These are phyloP conservation scores for Melikaiella ostensackeni DNA, from an alignment of 2,888 invertebrate species.

Conservation along the genomic window DNA sequence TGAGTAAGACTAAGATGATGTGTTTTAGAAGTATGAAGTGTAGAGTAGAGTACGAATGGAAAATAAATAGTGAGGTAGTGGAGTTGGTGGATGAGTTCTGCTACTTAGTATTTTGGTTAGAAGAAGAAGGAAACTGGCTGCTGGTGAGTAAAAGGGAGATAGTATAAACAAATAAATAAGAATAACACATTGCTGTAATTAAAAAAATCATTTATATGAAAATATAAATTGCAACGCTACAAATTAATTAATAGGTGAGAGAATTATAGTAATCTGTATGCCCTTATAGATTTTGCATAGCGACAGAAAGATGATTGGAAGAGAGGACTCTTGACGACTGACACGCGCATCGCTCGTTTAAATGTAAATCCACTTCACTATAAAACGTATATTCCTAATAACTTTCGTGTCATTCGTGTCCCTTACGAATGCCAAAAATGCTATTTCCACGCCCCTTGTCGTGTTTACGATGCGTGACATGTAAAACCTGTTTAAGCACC, in stretches of 20 bases:
- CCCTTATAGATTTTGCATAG: background rate
- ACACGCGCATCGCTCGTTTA: slow-evolving; percentile 19
- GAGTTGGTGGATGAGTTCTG: no score
- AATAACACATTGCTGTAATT: no score
- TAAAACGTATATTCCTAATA: slow-evolving; percentile 1
- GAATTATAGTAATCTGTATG: background rate
- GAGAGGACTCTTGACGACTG: background rate
- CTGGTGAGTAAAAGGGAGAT: no score
- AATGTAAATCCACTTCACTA: slow-evolving; percentile 10
- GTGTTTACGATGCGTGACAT: slow-evolving; percentile 12
- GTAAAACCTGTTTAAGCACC: slow-evolving; percentile 37
- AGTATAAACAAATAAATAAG: no score
- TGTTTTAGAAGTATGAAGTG: no score
- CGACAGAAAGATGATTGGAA: slow-evolving; percentile 1
- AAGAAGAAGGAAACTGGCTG: no score
- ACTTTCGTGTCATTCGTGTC: slow-evolving; percentile 6
- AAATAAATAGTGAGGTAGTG: no score
- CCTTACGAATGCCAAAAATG: slow-evolving; percentile 34
- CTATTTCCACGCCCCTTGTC: slow-evolving; percentile 32
- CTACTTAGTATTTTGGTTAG: no score
- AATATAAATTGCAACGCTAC: background rate
- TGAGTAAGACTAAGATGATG: no score
- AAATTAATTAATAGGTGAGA: background rate
- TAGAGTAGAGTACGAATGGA: no score
- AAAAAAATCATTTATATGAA: background rate